Percentiles rank a stretch among this genome's conserved stretches.
These are phyloP conservation scores for Smittia sp. DNA, from an alignment of 2,888 invertebrate species.

Conservation along the genomic window DNA sequence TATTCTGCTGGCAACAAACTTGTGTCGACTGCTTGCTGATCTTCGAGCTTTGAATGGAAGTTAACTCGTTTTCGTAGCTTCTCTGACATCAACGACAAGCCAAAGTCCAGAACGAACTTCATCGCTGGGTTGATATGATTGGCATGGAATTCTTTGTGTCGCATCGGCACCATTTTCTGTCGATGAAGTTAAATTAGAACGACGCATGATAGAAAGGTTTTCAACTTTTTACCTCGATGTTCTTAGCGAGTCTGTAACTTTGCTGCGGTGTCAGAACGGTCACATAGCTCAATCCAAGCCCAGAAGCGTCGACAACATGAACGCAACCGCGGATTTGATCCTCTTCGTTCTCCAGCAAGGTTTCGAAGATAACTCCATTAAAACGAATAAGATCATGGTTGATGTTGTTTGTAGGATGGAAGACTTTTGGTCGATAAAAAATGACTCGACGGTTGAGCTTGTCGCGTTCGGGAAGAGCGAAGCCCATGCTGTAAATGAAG, in stretches of 20 bases:
- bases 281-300: constrained; percentile 71
- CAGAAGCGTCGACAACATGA: constrained; percentile 73
- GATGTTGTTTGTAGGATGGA: constrained; percentile 49
- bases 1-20: constrained; percentile 74
- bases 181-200: constrained; percentile 63
- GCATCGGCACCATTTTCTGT: constrained; percentile 66
- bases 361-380: constrained; percentile 73
- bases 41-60: constrained; percentile 63
- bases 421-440: constrained; percentile 68
- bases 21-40: constrained; percentile 59
- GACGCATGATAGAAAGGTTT: constrained; percentile 64
- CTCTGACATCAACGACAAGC: constrained; percentile 71
- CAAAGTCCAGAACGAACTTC: constrained; percentile 73
- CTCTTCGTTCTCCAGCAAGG: constrained; percentile 77
- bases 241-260: constrained; percentile 75
- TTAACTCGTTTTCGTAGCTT: constrained; percentile 70
- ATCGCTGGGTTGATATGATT: constrained; percentile 71
- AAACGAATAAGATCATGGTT: constrained; percentile 66
- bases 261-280: constrained; percentile 75
- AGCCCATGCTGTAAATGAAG: constrained; percentile 63
- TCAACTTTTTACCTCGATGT: constrained; percentile 65
- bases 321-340: constrained; percentile 70
- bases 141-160: constrained; percentile 76
- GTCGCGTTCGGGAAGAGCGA: constrained; percentile 75
- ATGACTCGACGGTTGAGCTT: constrained; percentile 70